Base-by-base conservation (phyloP, 2,113 vertebrate species). In the Bubo bubo region DNA sequence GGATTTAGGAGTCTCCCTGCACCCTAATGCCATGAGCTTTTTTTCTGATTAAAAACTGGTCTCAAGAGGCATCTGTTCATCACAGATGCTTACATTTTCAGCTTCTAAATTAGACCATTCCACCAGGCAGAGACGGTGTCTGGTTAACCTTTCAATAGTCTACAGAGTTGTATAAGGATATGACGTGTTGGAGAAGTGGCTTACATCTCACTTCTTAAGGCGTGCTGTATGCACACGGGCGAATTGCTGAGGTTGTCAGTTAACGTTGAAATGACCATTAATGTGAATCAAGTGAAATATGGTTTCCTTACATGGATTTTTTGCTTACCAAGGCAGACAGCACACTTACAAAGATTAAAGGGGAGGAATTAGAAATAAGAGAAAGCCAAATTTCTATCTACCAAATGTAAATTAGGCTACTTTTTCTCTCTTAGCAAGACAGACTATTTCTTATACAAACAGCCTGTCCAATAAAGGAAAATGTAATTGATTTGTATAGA, bases 281-380 rank as follows among this genome's bases (percentile, higher is more conserved):
- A 30, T 82, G 71, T 39, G 88, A 90, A 63, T 85, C 17, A 28
- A 72, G 39, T 55, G 56, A 93, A 81, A 28, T 55, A 47, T 16
- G 24, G 47, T 58, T 94, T 81, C 56, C 27, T 88, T 68, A 64
- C 7, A 7, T 0, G 4, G 28, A 22, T 59, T 62, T 62, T 86
- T 87, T 49, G 71, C 34, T 81, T 74, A 47, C 20, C 13, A 35
- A 79, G 56, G 47, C 52, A 77, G 64, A 21, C 15, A 47, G 23
- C 58, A 79, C 3, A 3, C 43, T 72, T 68, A 37, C 4, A 43
- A 90, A 81, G 32, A 71, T 37, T 47, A 87, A 20, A 87, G 32
- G 64, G 32, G 62, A 94, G 59, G 28, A 93, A 79, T 71, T 50
- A 67, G 28, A 84, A 80, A 47, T 56, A 72, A 58, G 50, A 90